A percentile compares a stretch with the other conserved stretches of the same genome.
These are phyloP conservation scores for Drosophila albomicans DNA, from an alignment of 1,140 invertebrate species.

Conservation along the genomic window DNA sequence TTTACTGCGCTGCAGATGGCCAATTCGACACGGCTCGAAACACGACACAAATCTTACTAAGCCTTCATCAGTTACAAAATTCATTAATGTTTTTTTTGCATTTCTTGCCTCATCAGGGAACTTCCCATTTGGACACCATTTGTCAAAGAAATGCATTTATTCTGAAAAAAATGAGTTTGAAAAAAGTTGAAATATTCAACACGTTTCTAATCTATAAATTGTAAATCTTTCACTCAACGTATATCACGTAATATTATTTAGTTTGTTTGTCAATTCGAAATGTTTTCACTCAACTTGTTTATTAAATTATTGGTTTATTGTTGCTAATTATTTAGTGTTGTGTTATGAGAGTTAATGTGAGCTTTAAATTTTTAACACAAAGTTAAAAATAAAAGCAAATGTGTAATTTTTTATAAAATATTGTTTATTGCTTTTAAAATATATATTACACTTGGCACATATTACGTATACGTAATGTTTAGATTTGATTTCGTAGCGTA, in stretches of 20 bases:
- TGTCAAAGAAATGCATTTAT: conserved; percentile 1
- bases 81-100: conserved; percentile 5
- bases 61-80: conserved; percentile 2
- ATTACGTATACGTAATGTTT: too few relatives aligned
- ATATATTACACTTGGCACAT: too few relatives aligned
- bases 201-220: too few relatives aligned
- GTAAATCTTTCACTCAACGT: too few relatives aligned
- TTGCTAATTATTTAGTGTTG: too few relatives aligned
- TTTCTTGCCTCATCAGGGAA: neutral
- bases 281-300: neutral
- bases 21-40: conserved; percentile 1
- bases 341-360: too few relatives aligned
- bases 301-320: neutral
- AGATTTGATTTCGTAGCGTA: too few relatives aligned
- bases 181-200: neutral
- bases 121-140: neutral
- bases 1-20: conserved; percentile 9
- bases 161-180: neutral
- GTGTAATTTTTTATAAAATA: too few relatives aligned
- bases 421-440: too few relatives aligned
- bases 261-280: neutral
- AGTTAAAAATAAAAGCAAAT: too few relatives aligned
- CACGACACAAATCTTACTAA: neutral
- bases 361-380: too few relatives aligned
- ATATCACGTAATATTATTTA: neutral